Base-by-base conservation (phyloP, 1,140 invertebrate species). In the Drosophila takahashii region DNA sequence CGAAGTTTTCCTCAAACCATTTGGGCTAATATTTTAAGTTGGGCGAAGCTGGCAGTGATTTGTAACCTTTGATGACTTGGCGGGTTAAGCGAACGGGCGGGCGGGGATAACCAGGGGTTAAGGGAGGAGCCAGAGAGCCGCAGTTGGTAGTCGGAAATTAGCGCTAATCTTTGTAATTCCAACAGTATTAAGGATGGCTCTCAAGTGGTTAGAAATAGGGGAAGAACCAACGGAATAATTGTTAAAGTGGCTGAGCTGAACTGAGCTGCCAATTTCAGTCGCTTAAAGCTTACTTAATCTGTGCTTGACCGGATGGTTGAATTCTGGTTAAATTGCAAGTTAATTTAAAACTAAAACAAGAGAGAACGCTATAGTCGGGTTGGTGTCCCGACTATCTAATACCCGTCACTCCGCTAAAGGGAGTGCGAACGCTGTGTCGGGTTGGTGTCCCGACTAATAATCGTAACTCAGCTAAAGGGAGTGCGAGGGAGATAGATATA, bases 21-120 rank as follows among this genome's bases (percentile, higher is more conserved):
- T 53, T 44, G 48, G 61, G 66, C 66, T 76, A 80, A 77, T 85
- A 86, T 81, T 86, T 70, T 72, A 77, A 66, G 81, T 74, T 77
- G 66, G 51, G 47, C 54, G 41, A 66, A 66, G 47, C 73, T 81
- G 67, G 52, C 42, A 34, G 53, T 66, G 67, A 64, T 74, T 79
- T 66, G 61, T 66, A 79, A 27, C 59, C 53, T 60, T 51, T 78
- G 76, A 79, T 79, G 77, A 79, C 51, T 60, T 58, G 72, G 52
- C 72, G 53, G 52, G 60, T 66, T 76, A 48, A 57, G 34, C 45
- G 67, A 36, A 39, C 26, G 16, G 16, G 8, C 27, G 27, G 18
- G 18, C 26, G 34, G 18, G 32, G 34, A 7, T 2, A 10, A 16
- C n/a, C 36, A 29, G 37, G 37, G 48, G 26, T 15, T 32, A 15